Percentiles rank a stretch among this genome's conserved stretches.
Conservation (phyloP, 2,797 vertebrate genomes). For the Zenarchopterus dispar region DNA sequence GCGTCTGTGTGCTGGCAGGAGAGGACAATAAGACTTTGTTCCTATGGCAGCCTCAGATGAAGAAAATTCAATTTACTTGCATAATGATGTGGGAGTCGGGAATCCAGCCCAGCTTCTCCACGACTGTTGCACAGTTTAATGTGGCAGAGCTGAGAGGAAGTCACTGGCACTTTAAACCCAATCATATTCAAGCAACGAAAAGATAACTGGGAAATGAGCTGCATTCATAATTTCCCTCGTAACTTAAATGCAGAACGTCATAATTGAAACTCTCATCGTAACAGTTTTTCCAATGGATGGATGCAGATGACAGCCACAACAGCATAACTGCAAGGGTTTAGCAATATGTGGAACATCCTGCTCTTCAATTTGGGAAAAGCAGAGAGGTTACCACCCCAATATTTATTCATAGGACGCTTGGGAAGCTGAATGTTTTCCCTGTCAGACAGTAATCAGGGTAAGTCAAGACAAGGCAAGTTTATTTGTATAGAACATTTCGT, state of each 20-base stretch:
- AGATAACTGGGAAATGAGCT: background rate
- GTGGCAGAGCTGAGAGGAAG: slow-evolving; percentile 14
- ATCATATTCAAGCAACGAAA: slow-evolving; percentile 16
- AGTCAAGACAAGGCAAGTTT: no score
- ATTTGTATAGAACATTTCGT: no score
- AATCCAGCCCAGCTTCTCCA: slow-evolving; percentile 43
- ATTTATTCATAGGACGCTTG: background rate
- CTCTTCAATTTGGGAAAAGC: no score
- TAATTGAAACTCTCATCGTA: slow-evolving; percentile 4
- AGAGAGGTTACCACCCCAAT: no score
- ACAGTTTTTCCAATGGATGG: slow-evolving; percentile 10
- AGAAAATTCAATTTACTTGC: slow-evolving; percentile 49
- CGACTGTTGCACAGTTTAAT: slow-evolving; percentile 24
- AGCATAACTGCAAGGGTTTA: slow-evolving; percentile 2
- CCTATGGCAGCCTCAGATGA: slow-evolving; percentile 22
- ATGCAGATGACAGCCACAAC: no score
- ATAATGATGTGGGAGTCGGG: slow-evolving; percentile 64
- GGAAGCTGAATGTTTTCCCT: slow-evolving; percentile 25
- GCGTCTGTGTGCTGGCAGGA: slow-evolving; percentile 10
- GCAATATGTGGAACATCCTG: background rate
- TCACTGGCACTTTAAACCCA: slow-evolving; percentile 25
- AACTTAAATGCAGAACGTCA: slow-evolving; percentile 22
- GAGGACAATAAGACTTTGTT: slow-evolving; percentile 24
- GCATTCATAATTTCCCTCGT: slow-evolving; percentile 23
- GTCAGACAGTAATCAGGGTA: slow-evolving; percentile 29